Conservation (phyloP, 2,113 vertebrate genomes). For the Pungitius pungitius region DNA sequence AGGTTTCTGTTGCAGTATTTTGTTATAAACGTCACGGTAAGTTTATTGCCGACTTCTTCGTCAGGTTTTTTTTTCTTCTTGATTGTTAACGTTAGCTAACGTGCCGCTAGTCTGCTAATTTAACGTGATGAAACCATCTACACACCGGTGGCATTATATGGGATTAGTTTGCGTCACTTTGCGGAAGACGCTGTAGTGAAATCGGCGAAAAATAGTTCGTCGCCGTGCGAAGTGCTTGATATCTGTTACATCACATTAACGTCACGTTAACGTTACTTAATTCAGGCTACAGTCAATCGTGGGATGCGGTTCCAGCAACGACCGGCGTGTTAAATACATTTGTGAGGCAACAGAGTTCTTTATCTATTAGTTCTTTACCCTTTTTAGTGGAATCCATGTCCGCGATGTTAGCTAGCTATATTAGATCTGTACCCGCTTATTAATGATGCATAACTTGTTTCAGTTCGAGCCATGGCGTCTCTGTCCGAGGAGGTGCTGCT, state of each 20-base stretch:
- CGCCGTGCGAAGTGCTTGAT: not conserved
- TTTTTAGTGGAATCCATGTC: not conserved
- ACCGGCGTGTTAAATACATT: not conserved
- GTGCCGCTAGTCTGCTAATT: constrained; percentile 52
- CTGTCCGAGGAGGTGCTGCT: constrained; percentile 97
- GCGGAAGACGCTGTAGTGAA: not conserved
- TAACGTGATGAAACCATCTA: constrained; percentile 19
- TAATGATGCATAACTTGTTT: not conserved
- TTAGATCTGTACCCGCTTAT: too few species aligned
- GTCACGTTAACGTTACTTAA: not conserved
- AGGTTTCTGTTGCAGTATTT: constrained; percentile 1
- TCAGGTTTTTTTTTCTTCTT: constrained; percentile 41
- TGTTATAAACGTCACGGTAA: constrained; percentile 65
- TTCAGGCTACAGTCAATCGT: not conserved
- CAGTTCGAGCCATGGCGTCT: constrained; percentile 86
- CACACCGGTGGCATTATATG: not conserved
- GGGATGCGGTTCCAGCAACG: not conserved
- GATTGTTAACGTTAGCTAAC: constrained; percentile 63
- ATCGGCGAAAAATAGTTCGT: not conserved
- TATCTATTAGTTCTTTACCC: not conserved
- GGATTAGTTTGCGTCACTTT: not conserved
- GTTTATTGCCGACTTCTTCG: constrained; percentile 59
- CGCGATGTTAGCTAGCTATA: not conserved
- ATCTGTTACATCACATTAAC: not conserved
- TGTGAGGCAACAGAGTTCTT: not conserved